A percentile compares a stretch with the other conserved stretches of the same genome.
These are phyloP conservation scores for Drosophila orena DNA, from an alignment of 1,140 invertebrate species.

Conservation along the genomic window DNA sequence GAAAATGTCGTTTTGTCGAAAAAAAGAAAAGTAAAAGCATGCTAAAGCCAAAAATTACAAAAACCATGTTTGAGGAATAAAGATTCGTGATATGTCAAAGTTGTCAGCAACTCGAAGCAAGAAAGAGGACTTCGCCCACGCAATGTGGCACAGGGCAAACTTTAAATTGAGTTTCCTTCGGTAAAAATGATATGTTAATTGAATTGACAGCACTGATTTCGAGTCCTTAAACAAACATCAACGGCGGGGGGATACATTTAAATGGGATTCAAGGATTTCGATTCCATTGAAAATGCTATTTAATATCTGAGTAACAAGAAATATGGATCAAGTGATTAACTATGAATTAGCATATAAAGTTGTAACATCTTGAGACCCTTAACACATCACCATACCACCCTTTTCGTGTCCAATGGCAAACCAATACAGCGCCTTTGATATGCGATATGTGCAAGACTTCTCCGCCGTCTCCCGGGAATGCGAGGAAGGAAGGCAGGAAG, in stretches of 20 bases:
- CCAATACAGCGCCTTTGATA: constrained; percentile 8
- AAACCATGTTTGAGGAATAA: no score
- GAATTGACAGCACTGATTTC: constrained; percentile 10
- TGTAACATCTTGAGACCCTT: not conserved
- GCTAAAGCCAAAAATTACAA: no score
- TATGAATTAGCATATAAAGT: no score
- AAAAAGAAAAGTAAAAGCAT: not conserved
- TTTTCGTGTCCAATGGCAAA: constrained; percentile 2
- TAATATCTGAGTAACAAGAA: no score
- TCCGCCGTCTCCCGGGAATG: not conserved
- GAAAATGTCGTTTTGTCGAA: no score
- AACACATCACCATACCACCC: not conserved
- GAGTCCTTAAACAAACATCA: not conserved
- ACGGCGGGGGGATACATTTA: not conserved
- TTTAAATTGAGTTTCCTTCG: constrained; percentile 10
- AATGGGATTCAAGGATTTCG: not conserved
- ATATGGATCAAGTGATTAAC: no score
- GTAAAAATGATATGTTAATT: constrained; percentile 5
- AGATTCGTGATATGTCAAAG: not conserved
- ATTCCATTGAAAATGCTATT: no score
- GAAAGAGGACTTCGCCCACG: not conserved
- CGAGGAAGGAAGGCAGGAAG: not conserved
- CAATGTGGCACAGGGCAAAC: constrained; percentile 2
- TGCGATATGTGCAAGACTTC: constrained; percentile 11
- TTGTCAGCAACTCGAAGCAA: not conserved